Evolutionary conservation across 2,797 vertebrate genomes (phyloP).

Genomic region (Falco peregrinus): DNA sequence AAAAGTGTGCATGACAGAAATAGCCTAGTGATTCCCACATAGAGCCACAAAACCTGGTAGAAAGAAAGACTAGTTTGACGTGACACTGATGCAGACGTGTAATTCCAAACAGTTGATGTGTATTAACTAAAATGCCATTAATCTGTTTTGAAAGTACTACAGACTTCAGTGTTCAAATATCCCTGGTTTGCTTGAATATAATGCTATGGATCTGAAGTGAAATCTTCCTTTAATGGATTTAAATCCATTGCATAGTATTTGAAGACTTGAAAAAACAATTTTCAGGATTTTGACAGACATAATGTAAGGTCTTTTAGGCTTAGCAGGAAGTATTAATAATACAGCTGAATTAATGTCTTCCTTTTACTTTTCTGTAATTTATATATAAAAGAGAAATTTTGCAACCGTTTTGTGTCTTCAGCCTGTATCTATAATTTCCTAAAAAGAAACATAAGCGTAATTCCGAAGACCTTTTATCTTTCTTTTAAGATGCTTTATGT

Average conservation of each 20-base stretch:
- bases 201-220: conserved; percentile 9
- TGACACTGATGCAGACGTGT: not conserved
- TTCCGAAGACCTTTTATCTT: not conserved
- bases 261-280: not conserved
- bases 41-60: not conserved
- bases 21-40: not conserved
- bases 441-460: not conserved
- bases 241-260: not conserved
- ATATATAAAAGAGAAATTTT: not conserved
- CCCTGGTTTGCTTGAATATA: not conserved
- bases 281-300: conserved; percentile 18
- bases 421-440: not conserved
- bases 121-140: conserved; percentile 43
- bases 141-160: conserved; percentile 12
- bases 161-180: conserved; percentile 15
- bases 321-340: conserved; percentile 2
- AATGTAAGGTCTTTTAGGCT: not conserved
- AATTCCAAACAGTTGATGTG: conserved; percentile 15
- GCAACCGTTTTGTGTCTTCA: not conserved
- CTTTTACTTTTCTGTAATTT: not conserved
- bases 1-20: not conserved
- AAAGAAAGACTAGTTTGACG: not conserved
- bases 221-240: conserved; percentile 30
- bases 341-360: not conserved
- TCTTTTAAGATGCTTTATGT: not conserved